Conservation (phyloP, 2,113 vertebrate species). For the Paraplagusia blochii region DNA sequence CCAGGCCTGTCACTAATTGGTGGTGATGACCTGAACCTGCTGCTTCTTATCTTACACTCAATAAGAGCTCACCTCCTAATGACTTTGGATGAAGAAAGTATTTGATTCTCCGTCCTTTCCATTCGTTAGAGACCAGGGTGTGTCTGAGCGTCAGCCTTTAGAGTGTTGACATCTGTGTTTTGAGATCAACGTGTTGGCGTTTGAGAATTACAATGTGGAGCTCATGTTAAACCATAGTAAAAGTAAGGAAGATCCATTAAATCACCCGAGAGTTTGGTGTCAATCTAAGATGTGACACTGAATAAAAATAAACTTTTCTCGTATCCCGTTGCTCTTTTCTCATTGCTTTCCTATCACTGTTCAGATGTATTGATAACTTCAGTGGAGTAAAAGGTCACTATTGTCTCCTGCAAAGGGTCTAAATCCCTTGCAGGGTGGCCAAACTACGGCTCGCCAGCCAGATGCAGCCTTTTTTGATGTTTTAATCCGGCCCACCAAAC, state of each 20-base stretch:
- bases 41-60: conserved; percentile 6
- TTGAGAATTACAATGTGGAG: conserved; percentile 13
- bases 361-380: too few relatives aligned
- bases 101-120: neutral
- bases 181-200: conserved; percentile 15
- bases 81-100: neutral
- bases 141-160: neutral
- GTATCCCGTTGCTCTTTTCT: too few relatives aligned
- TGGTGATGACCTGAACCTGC: conserved; percentile 20
- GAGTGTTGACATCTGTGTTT: conserved; percentile 18
- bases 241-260: neutral
- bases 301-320: too few relatives aligned
- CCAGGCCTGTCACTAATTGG: neutral
- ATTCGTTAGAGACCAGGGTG: conserved; percentile 13
- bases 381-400: too few relatives aligned
- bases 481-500: too few relatives aligned
- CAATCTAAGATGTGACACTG: too few relatives aligned
- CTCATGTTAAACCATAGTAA: conserved; percentile 8
- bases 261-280: too few relatives aligned
- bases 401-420: too few relatives aligned
- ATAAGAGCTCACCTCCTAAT: neutral
- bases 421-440: too few relatives aligned
- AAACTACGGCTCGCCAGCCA: too few relatives aligned
- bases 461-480: too few relatives aligned
- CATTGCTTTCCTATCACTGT: too few relatives aligned